Base-by-base conservation (phyloP, 2,113 vertebrate genomes). In the Ia io region DNA sequence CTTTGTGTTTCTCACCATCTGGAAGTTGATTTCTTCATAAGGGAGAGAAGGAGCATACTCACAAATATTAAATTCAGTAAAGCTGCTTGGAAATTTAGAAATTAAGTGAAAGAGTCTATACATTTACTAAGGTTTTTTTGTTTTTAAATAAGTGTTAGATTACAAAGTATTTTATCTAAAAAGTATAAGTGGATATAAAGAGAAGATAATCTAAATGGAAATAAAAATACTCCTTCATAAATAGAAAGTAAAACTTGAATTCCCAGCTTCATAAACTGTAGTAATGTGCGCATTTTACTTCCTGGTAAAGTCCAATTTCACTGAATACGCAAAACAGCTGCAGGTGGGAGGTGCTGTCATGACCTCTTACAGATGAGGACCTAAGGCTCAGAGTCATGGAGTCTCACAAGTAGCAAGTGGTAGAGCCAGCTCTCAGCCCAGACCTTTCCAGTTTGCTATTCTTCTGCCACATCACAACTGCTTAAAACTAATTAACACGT, bases 61-160 rank as follows among this genome's bases (percentile, higher is more conserved):
- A 67, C 8, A 47, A 78, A 23, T 80, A 88, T 59, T 56, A 51
- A 84, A 10, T 25, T 17, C 28, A 11, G 1, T 86, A 59, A 79
- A 42, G 28, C n/a, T 47, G n/a, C 37, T 82, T 90, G 14, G 22
- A 76, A 90, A 51, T 91, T 83, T 84, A 65, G 63, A 76, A 61
- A 5, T 94, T 71, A 63, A 32, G 10, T n/a, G 76, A 49, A 73
- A 56, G 47, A 85, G 16, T 79, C 18, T 37, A 47, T 92, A 37
- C 1, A 12, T 80, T 61, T 10, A n/a, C 22, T 22, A 20, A 59
- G 5, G 17, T 18, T 65, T 88, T 96, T 82, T 22, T 77, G 12
- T 69, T 90, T 85, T 91, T 71, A 73, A 79, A n/a, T 63, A 93
- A 85, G 53, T 84, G 67, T 91, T 44, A 53, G 13, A 63, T 65